These are phyloP conservation scores for Hemichromis elongatus DNA, from an alignment of 2,113 vertebrate genomes.

Conservation along the genomic window DNA sequence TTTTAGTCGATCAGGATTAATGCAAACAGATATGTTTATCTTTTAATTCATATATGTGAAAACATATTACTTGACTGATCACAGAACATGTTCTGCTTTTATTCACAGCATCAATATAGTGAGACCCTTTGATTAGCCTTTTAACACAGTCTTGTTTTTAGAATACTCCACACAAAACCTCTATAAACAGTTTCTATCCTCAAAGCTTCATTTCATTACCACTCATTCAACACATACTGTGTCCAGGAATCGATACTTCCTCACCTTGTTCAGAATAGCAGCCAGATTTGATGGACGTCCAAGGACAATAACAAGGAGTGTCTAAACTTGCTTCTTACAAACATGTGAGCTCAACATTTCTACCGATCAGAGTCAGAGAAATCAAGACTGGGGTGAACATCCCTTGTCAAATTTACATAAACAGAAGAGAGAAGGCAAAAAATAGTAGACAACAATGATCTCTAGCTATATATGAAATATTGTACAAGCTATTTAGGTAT, in stretches of 20 bases:
- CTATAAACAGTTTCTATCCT: conserved; percentile 12
- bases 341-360: background rate
- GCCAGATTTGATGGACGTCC: conserved; percentile 34
- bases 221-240: conserved; percentile 36
- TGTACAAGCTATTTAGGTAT: background rate
- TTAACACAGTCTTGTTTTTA: background rate
- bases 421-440: background rate
- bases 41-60: background rate
- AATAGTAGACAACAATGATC: background rate
- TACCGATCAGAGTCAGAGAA: background rate
- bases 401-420: background rate
- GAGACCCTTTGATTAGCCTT: background rate
- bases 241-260: conserved; percentile 50
- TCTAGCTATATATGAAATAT: background rate
- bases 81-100: background rate
- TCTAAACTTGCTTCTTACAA: background rate
- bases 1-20: background rate
- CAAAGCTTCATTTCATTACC: conserved; percentile 43
- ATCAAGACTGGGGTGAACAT: background rate
- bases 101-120: background rate
- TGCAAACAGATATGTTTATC: background rate
- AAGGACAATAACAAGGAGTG: conserved; percentile 36
- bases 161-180: background rate
- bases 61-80: background rate
- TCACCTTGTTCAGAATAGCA: conserved; percentile 37